These are phyloP conservation scores for Rattus norvegicus DNA, from an alignment of 2,113 vertebrate species.

Conservation along the genomic window GRCr8 NC_086020.1:248721001-248721500, in stretches of 20 bases:
- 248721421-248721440: too few species aligned
- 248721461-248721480: neutral
- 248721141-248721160: neutral
- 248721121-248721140: neutral
- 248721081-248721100: neutral
- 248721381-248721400: neutral
- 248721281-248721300: neutral
- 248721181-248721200: neutral
- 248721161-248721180: neutral
- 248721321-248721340: neutral
- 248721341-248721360: neutral
- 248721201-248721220: neutral
- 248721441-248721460: neutral
- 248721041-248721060: constrained; percentile 6
- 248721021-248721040: constrained; percentile 20
- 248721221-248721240: neutral
- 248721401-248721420: neutral
- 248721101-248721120: neutral
- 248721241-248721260: neutral
- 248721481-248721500: neutral
- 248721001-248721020: neutral
- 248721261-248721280: neutral
- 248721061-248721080: neutral
- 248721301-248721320: neutral
- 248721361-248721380: neutral